Percentiles rank a stretch among this genome's conserved stretches.
Conservation (phyloP, 2,113 vertebrate species). For the Muscicapa adusta region DNA sequence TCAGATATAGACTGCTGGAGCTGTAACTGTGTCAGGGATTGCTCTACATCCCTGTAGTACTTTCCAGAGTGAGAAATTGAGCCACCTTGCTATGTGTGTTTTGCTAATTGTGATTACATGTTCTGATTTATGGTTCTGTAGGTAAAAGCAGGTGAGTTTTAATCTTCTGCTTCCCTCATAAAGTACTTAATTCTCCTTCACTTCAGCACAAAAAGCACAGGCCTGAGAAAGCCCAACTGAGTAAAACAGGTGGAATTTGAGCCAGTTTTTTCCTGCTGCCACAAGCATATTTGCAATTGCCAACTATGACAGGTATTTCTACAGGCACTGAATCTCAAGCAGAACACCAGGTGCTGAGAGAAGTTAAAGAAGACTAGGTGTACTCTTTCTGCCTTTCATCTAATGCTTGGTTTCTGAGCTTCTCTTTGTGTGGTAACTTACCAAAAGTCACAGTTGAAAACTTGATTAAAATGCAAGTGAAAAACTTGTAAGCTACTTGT, state of each 20-base stretch:
- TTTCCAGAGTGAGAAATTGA: not conserved
- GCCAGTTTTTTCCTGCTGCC: conserved; percentile 43
- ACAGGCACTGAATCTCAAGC: conserved; percentile 9
- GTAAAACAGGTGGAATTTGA: not conserved
- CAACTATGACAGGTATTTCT: conserved; percentile 43
- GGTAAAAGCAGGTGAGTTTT: not conserved
- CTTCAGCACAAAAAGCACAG: not conserved
- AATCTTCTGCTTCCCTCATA: not conserved
- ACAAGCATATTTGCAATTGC: conserved; percentile 32
- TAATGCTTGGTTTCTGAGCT: not conserved
- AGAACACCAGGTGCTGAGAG: not conserved
- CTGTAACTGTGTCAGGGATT: not conserved
- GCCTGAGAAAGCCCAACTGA: not conserved
- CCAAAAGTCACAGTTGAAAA: not conserved
- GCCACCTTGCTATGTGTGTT: not conserved
- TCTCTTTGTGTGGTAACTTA: not conserved
- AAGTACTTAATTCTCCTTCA: not conserved
- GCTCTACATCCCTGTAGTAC: not conserved
- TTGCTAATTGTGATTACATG: accelerated
- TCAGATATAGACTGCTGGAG: not conserved
- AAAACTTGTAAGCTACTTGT: not conserved
- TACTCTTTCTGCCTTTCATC: not conserved
- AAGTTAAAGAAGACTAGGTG: not conserved
- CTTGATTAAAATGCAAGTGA: not conserved
- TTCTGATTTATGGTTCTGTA: not conserved